These are phyloP conservation scores for Tryphoninae sp. DNA, from an alignment of 2,888 invertebrate species.

Conservation along the genomic window DNA sequence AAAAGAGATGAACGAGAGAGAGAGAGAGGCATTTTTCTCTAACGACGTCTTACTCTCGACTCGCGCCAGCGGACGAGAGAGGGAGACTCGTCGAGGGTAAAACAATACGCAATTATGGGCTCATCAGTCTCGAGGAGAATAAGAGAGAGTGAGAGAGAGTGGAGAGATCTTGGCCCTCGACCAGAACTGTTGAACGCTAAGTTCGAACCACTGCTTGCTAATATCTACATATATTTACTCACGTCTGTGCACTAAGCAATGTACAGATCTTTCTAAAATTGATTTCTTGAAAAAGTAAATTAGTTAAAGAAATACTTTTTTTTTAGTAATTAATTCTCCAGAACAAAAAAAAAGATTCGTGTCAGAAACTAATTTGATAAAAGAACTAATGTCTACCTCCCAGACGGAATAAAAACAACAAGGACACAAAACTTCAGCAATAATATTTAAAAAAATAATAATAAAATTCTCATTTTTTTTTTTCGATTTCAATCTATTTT, in stretches of 20 bases:
- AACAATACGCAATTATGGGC: constrained; percentile 76
- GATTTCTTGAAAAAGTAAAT: too few species aligned
- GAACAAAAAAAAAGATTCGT: too few species aligned
- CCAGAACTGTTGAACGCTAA: constrained; percentile 72
- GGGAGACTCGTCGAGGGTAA: constrained; percentile 53
- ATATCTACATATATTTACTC: neutral
- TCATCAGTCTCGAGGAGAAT: constrained; percentile 71
- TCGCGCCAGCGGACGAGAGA: constrained; percentile 46
- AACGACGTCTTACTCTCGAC: constrained; percentile 47
- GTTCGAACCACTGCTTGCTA: constrained; percentile 29
- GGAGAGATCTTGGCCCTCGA: constrained; percentile 67
- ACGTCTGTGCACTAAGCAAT: neutral
- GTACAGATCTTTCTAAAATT: too few species aligned
- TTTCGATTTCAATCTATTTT: neutral
- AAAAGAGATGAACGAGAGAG: neutral
- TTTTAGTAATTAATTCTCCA: too few species aligned
- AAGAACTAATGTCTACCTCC: too few species aligned
- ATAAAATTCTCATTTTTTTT: too few species aligned
- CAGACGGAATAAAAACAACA: too few species aligned
- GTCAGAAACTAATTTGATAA: too few species aligned
- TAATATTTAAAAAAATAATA: too few species aligned
- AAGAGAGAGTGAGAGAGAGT: constrained; percentile 10
- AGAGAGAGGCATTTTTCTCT: constrained; percentile 15
- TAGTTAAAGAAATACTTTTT: too few species aligned
- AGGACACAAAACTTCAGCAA: too few species aligned